A percentile compares a stretch with the other conserved stretches of the same genome.
These are phyloP conservation scores for Hydropsyche betteni DNA, from an alignment of 2,888 invertebrate genomes.

Conservation along the genomic window DNA sequence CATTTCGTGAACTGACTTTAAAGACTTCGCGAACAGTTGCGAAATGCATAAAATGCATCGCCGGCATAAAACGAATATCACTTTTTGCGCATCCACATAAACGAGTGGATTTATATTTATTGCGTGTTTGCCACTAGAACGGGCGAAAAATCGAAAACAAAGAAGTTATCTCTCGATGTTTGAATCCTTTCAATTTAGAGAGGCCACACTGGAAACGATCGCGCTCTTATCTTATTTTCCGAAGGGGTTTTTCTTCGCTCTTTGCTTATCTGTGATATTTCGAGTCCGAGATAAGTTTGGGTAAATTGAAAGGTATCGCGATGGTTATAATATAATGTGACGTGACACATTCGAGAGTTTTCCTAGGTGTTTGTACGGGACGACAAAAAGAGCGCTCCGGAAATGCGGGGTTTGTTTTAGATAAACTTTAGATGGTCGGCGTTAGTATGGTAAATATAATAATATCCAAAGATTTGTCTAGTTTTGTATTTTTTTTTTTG, in stretches of 20 bases:
- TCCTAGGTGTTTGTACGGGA: constrained; percentile 39
- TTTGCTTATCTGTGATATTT: constrained; percentile 24
- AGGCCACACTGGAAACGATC: neutral
- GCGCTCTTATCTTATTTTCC: constrained; percentile 23
- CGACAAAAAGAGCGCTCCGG: constrained; percentile 48
- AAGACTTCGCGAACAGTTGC: neutral
- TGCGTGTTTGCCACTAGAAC: too few species aligned
- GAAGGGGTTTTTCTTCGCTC: neutral
- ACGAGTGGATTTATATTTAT: too few species aligned
- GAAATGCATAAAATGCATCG: neutral
- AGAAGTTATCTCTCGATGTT: too few species aligned
- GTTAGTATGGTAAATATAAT: too few species aligned
- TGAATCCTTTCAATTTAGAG: neutral
- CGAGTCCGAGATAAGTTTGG: constrained; percentile 27
- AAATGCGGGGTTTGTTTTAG: constrained; percentile 49
- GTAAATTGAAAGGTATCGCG: neutral
- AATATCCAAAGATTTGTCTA: too few species aligned
- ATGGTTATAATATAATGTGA: constrained; percentile 43
- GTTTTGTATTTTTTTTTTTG: too few species aligned
- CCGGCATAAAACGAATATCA: neutral
- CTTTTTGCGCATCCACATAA: too few species aligned
- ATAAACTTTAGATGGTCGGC: constrained; percentile 37
- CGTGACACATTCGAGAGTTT: constrained; percentile 13
- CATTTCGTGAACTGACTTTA: neutral
- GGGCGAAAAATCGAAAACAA: too few species aligned